Base-by-base conservation (phyloP, 2,113 vertebrate species). In the Brevimyrus niger region DNA sequence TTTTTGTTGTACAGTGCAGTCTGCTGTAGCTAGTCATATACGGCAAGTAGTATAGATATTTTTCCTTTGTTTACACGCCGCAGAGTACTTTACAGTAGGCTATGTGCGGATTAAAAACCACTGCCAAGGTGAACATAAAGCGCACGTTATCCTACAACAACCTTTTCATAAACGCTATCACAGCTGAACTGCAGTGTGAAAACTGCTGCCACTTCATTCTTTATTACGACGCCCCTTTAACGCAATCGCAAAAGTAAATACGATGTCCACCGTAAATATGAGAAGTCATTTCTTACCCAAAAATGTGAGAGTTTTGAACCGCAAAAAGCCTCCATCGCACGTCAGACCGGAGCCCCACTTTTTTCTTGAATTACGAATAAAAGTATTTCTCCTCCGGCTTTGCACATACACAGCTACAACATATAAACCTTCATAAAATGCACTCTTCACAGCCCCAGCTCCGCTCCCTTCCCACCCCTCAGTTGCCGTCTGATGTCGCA, bases 321-420 rank as follows among this genome's bases (percentile, higher is more conserved):
- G 90, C 95, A 96, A 55, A 96, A 90, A 88, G 76, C 88, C 93
- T 96, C 94, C 96, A 96, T 96, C 10, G n/a, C 46, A 46, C 93
- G 91, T 89, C 9, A 73, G 80, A 38, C n/a, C 89, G 89, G 90
- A 82, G 90, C 91, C 91, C 90, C 92, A 89, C 86, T 88, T 90
- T 87, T 87, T 89, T 90, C 92, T 91, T 46, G 9, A 61, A 69
- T n/a, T 61, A 50, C 48, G 84, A 46, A 61, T 87, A 92, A 91
- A 91, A 92, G 89, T 83, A 90, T 90, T 89, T 86, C 76, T 85
- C 85, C 55, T 89, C 86, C 89, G 11, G 48, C 90, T 82, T 84
- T 87, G 38, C 46, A 35, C 53, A 88, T 44, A 21, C 50, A 84
- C 13, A 88, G 89, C 46, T 88, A 1, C 31, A 84, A 65, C 76